Evolutionary conservation across 2,113 vertebrate genomes (phyloP).

Genomic region (Illadopsis cleaveri): DNA sequence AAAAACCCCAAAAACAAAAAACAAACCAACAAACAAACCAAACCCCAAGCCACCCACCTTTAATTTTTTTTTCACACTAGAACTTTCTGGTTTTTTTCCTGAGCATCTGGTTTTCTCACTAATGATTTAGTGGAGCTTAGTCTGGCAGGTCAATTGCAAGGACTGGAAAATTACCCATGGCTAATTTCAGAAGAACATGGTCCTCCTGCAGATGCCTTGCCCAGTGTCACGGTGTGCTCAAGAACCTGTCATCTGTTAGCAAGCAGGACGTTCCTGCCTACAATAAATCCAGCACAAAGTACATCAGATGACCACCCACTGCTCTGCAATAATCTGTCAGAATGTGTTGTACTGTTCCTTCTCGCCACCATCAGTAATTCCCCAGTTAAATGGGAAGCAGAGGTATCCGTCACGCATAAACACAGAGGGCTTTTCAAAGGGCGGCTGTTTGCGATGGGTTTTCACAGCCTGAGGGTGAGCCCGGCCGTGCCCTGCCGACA

Average conservation of each 20-base stretch:
- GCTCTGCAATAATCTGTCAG: fast-evolving
- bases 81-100: neutral
- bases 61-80: neutral
- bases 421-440: fast-evolving
- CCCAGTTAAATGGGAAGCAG: neutral
- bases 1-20: neutral
- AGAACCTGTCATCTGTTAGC: neutral
- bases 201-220: neutral
- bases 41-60: neutral
- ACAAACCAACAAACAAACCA: neutral
- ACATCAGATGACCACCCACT: neutral
- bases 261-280: neutral
- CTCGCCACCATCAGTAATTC: no score
- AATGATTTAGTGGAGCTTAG: neutral
- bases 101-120: neutral
- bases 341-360: neutral
- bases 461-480: fast-evolving
- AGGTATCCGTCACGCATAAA: fast-evolving
- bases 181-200: neutral
- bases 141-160: neutral
- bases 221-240: neutral
- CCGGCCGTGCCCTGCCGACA: fast-evolving
- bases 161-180: neutral
- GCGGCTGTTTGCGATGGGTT: fast-evolving
- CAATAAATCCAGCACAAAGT: neutral